Base-by-base conservation (phyloP, 1,140 invertebrate genomes). In the Varroa destructor region DNA sequence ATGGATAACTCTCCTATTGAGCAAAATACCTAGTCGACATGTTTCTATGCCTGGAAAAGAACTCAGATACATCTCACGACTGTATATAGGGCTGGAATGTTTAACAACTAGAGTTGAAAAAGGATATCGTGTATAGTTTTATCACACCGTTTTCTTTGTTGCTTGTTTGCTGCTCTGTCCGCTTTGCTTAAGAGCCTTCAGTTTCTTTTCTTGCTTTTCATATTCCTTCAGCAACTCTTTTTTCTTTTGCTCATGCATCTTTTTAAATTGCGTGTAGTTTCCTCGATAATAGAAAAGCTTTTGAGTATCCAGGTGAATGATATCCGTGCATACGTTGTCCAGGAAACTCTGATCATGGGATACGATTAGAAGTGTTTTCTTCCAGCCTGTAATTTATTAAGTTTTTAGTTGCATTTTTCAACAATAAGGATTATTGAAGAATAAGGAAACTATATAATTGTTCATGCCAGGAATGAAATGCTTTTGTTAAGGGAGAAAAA, bases 311-410 rank as follows among this genome's bases (percentile, higher is more conserved):
- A 99, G 82, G 81, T 99, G 95, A 73, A 99, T 93, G 58, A 99
- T 92, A 82, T 99, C 96, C 74, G 97, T 97, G 79, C 95, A 98
- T 2, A 99, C 93, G 78, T 97, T 97, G 79, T 99, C 95, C 72
- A 99, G 86, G 83, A 99, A 99, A 77, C 92, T 95, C 80, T 98
- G 94, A 83, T 99, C 95, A 84, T 99, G 96, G 76, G 95, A 98
- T 10, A 99, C 95, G 72, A 99, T 90, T 1, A 99, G 79, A 1
- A 99, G 80, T 0, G 96, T 99, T 77, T 98, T 97, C 79, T 97
- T 97, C 95, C 95, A 99, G 1, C 84, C 85, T 84, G 75, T 71
- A 78, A 77, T 55, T 70, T 55, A 61, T 37, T 43, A 12, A 51
- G 46, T n/a, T 43, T 70, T 70, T 37, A 56, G 40, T 14, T 74